Evolutionary conservation across 2,797 vertebrate species (phyloP), one percentile per base, ranked within the genome.

Genomic region (Tadarida brasiliensis): DNA sequence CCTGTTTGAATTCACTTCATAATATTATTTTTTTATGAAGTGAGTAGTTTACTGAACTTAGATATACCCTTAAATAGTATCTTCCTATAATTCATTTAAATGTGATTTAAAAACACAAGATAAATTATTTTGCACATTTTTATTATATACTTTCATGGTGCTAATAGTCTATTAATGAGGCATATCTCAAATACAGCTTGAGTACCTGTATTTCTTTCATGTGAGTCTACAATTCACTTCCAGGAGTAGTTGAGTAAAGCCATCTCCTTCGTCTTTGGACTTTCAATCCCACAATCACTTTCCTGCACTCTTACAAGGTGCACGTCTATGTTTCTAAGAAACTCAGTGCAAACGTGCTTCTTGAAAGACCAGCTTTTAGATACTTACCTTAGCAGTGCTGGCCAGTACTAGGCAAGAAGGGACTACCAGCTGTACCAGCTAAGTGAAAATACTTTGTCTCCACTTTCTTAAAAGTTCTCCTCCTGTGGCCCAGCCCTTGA

Each of bases 341-440:
- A 82, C 77, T 85, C 63, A 33, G 35, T 63, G n/a, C 56, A 81
- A 84, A 92, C 51, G 47, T 24, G 30, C 33, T 87, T 57, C 54
- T 71, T 67, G 85, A 95, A 91, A 87, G 51, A 78, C 39, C 30
- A 92, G 49, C n/a, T 54, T 76, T 59, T 77, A 74, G 77, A 57
- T 28, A 51, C n/a, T 12, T 56, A 61, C 30, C 39, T 35, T 51
- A 24, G 47, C 1, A 11, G 28, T 22, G 54, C 17, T 39, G 67
- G 56, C 26, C 77, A 47, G 7, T 47, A 35, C n/a, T 44, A 54
- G 44, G 20, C 35, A 63, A 86, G 54, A 44, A 81, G 51, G 33
- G 11, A 26, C 28, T 35, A 80, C 7, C 61, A 26, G 74, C 28
- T 11, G 15, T 20, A 78, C 19, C 7, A 28, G 9, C n/a, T 49